phyloP scores from a whole-genome alignment of 2,797 vertebrate genomes.

The Gymnocypris eckloni region DNA sequence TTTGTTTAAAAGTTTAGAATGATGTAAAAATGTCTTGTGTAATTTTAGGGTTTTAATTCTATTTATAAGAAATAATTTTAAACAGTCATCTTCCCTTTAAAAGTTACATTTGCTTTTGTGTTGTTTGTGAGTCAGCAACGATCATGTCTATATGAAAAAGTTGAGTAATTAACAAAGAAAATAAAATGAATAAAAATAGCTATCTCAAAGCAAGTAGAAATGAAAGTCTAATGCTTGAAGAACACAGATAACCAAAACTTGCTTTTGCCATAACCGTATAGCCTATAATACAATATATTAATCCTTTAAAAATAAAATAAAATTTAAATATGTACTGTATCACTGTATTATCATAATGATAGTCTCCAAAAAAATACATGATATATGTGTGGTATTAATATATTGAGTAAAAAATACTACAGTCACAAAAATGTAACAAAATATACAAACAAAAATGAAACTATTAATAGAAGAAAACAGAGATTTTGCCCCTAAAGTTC shows the following conservation, averaged over 20 bases:
- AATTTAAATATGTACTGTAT: background rate
- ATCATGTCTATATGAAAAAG: background rate
- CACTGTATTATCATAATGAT: background rate
- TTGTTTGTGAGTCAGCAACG: background rate
- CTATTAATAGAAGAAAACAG: background rate
- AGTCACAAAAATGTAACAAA: background rate
- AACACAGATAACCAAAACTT: background rate
- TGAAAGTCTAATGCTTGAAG: background rate
- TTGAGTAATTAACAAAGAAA: background rate
- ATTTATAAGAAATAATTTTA: background rate
- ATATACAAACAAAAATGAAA: background rate
- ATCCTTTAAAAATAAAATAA: background rate
- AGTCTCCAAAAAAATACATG: background rate
- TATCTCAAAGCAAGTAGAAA: background rate
- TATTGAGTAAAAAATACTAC: background rate
- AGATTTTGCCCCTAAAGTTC: background rate
- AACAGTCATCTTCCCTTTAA: background rate
- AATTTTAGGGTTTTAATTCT: background rate
- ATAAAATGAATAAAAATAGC: background rate
- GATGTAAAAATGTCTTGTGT: background rate
- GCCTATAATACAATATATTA: background rate
- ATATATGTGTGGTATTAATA: background rate
- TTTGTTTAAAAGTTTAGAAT: background rate
- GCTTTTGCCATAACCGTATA: background rate
- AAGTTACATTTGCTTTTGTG: background rate